phyloP scores from a whole-genome alignment of 2,113 vertebrate genomes.

The Sminthopsis crassicaudata region DNA sequence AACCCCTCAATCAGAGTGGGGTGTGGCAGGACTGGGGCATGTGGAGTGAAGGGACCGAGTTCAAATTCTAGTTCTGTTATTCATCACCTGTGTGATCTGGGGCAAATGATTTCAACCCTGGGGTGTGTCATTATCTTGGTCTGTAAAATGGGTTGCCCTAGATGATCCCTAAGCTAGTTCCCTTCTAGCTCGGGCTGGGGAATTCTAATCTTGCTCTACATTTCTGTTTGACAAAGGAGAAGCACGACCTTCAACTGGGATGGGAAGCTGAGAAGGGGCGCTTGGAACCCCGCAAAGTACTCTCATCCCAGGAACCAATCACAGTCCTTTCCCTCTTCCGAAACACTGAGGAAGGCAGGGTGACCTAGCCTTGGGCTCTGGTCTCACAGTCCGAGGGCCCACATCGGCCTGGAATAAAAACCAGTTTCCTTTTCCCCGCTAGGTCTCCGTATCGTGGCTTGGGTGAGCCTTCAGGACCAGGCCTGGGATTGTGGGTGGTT shows the following conservation, averaged over 20 bases:
- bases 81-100: not conserved
- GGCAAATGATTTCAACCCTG: not conserved
- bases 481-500: not conserved
- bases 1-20: not conserved
- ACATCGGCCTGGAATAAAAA: not conserved
- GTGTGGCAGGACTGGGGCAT: too few species aligned
- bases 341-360: too few species aligned
- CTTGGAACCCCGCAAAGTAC: not conserved
- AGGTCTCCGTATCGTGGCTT: not conserved
- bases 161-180: not conserved
- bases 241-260: too few species aligned
- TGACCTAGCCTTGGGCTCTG: too few species aligned
- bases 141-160: not conserved
- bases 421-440: not conserved
- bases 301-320: too few species aligned
- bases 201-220: not conserved
- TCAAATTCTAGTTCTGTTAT: not conserved
- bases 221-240: not conserved
- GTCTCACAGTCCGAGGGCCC: not conserved
- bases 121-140: not conserved
- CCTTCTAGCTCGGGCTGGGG: not conserved
- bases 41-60: not conserved
- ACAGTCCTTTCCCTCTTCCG: too few species aligned
- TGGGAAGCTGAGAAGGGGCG: not conserved
- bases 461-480: not conserved